phyloP scores from a whole-genome alignment of 2,113 vertebrate genomes.

The Machaerirhynchus nigripectus region DNA sequence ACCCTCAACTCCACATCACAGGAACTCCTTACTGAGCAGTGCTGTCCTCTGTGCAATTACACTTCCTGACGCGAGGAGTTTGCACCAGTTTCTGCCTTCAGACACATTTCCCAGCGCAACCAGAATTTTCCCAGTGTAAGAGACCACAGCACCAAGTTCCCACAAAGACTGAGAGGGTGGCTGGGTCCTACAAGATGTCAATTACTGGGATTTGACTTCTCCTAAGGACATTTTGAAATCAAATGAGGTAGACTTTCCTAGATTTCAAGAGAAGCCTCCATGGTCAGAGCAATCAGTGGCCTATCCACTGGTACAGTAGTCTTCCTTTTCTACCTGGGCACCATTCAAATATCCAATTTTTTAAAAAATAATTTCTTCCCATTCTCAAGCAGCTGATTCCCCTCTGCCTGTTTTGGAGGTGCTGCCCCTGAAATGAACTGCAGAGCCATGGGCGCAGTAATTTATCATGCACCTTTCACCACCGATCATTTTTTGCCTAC shows the following conservation, averaged over 20 bases:
- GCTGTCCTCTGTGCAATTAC: neutral
- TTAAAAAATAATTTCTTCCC: neutral
- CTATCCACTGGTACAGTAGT: neutral
- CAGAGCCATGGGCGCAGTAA: neutral
- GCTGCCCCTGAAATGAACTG: neutral
- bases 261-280: neutral
- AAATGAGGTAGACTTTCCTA: neutral
- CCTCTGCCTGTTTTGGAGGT: neutral
- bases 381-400: neutral
- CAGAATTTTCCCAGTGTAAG: neutral
- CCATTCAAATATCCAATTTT: neutral
- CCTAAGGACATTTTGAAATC: neutral
- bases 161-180: neutral
- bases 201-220: neutral
- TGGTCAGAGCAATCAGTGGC: neutral
- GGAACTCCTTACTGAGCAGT: neutral
- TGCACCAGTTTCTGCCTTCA: neutral
- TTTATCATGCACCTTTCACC: neutral
- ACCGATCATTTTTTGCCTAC: neutral
- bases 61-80: neutral
- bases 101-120: neutral
- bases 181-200: neutral
- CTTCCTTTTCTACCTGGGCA: neutral
- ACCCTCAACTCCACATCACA: neutral
- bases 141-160: neutral